These are phyloP conservation scores for Latheticus oryzae DNA, from an alignment of 2,888 invertebrate species.

Conservation along the genomic window DNA sequence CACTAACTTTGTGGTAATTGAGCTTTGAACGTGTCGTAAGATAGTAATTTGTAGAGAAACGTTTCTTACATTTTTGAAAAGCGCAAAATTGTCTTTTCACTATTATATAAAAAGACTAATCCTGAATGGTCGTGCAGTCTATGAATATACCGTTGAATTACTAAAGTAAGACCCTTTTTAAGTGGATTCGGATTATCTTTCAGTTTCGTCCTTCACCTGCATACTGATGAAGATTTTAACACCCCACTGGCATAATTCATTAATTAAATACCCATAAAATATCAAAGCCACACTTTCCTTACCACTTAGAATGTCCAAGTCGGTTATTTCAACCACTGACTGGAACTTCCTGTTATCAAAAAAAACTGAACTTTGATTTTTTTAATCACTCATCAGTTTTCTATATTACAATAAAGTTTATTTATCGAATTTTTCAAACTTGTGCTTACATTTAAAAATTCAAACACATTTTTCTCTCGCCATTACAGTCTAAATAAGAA, in stretches of 20 bases:
- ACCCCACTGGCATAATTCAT: conserved; percentile 28
- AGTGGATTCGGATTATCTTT: conserved; percentile 42
- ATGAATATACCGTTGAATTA: conserved; percentile 41
- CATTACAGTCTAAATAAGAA: conserved; percentile 1
- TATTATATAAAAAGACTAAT: conserved; percentile 38
- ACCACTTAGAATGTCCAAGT: conserved; percentile 7
- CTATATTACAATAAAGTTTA: conserved; percentile 4
- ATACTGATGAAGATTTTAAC: conserved; percentile 40
- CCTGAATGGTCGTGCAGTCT: conserved; percentile 31
- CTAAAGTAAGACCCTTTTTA: conserved; percentile 37
- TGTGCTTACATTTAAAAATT: no score
- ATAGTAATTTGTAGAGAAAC: conserved; percentile 38
- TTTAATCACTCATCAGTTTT: conserved; percentile 2
- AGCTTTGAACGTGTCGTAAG: conserved; percentile 39
- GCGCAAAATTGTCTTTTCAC: conserved; percentile 34
- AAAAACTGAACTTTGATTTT: conserved; percentile 1
- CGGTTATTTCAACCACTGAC: conserved; percentile 18
- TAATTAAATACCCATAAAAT: conserved; percentile 38
- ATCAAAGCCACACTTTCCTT: conserved; percentile 24
- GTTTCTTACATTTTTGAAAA: conserved; percentile 40
- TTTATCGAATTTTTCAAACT: no score
- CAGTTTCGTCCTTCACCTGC: conserved; percentile 33
- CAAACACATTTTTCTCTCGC: conserved; percentile 8
- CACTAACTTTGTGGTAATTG: conserved; percentile 37
- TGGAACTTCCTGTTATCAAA: conserved; percentile 1